Evolutionary conservation across 2,113 vertebrate genomes (phyloP).

Genomic region (Pollachius pollachius): DNA sequence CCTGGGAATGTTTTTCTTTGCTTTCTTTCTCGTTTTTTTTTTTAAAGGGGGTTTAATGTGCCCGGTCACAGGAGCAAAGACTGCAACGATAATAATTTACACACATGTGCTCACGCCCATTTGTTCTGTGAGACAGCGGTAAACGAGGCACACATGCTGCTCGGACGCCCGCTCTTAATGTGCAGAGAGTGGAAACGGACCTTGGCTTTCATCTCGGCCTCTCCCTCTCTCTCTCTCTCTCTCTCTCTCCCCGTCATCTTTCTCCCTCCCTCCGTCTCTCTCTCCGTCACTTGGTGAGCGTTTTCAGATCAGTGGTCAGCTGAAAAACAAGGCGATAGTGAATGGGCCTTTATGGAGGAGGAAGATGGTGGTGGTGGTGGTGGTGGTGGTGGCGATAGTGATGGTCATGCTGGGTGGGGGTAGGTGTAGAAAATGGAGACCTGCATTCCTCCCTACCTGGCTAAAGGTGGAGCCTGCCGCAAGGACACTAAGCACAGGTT

Average conservation of each 20-base stretch:
- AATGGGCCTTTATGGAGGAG: no score
- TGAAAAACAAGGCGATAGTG: conserved; percentile 33
- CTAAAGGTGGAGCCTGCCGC: conserved; percentile 45
- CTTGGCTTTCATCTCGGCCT: no score
- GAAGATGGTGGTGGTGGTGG: no score
- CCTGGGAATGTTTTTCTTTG: conserved; percentile 33
- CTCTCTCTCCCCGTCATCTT: neutral
- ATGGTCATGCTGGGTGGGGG: neutral
- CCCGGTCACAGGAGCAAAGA: conserved; percentile 42
- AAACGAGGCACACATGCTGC: conserved; percentile 1
- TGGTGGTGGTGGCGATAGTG: no score
- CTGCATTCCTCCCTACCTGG: conserved; percentile 38
- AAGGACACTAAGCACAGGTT: conserved; percentile 60
- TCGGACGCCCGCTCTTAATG: conserved; percentile 5
- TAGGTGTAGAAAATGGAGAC: conserved; percentile 46
- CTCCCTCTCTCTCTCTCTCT: no score
- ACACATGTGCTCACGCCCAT: conserved; percentile 1
- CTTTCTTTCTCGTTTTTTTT: no score
- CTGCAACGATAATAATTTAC: conserved; percentile 35
- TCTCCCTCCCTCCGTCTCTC: neutral
- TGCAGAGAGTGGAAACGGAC: neutral
- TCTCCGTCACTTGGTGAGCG: conserved; percentile 29
- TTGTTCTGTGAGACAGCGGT: neutral
- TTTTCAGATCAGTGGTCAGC: conserved; percentile 20
- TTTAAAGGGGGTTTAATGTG: conserved; percentile 35